These are phyloP conservation scores for Meriones unguiculatus DNA, from an alignment of 2,113 vertebrate genomes.

Conservation along the genomic window DNA sequence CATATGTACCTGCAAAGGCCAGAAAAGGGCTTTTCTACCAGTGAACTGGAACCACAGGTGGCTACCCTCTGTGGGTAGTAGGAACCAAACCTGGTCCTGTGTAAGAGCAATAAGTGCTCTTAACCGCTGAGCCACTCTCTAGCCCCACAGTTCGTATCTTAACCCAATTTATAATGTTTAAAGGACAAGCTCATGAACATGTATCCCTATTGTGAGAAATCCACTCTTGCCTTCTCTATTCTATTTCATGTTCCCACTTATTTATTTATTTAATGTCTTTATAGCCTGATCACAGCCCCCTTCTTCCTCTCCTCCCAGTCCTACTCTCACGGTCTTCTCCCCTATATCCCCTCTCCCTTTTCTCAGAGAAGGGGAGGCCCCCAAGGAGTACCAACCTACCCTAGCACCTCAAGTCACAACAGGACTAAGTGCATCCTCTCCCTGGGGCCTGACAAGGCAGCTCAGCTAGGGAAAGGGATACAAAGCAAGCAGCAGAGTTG, in stretches of 20 bases:
- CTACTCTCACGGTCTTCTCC: too few species aligned
- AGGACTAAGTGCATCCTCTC: too few species aligned
- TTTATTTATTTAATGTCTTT: too few species aligned
- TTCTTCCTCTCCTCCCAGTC: too few species aligned
- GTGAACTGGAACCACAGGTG: neutral
- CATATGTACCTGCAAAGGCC: neutral
- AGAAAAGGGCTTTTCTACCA: neutral
- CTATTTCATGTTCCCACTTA: neutral
- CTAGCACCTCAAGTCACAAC: too few species aligned
- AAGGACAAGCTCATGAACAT: neutral
- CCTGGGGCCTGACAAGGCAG: too few species aligned
- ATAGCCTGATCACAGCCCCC: too few species aligned
- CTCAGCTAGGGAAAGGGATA: too few species aligned
- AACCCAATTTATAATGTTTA: neutral
- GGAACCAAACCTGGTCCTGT: neutral
- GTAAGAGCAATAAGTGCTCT: neutral
- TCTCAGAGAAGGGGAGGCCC: too few species aligned
- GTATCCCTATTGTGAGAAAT: neutral
- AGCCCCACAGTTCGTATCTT: neutral
- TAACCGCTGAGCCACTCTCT: neutral
- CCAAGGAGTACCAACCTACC: too few species aligned
- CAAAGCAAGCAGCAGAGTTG: too few species aligned
- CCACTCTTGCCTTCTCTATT: slow-evolving; percentile 8
- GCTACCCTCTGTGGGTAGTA: neutral
- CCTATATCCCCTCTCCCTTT: too few species aligned